Percentiles rank a stretch among this genome's conserved stretches.
Evolutionary conservation across 2,888 invertebrate genomes (phyloP).

Genomic region (Tipula lateralis): DNA sequence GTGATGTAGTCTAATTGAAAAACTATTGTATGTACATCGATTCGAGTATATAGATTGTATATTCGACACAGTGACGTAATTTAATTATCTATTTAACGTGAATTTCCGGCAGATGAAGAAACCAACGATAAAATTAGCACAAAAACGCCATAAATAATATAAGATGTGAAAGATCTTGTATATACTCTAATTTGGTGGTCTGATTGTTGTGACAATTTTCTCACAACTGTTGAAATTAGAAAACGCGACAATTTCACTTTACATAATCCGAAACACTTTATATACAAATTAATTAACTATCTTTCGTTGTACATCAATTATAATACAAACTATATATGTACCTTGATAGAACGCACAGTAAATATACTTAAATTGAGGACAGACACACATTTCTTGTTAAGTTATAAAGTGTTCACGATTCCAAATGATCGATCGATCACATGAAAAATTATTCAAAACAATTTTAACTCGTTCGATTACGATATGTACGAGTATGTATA

Average conservation of each 20-base stretch:
- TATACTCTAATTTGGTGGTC: neutral
- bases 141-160: neutral
- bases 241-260: neutral
- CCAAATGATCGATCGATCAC: conserved; percentile 24
- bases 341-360: neutral
- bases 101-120: neutral
- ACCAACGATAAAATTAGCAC: neutral
- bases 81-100: neutral
- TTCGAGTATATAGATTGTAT: neutral
- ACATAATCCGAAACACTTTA: neutral
- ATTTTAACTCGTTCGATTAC: conserved; percentile 11
- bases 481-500: neutral
- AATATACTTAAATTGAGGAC: neutral
- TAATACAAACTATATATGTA: neutral
- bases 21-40: neutral
- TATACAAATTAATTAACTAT: neutral
- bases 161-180: neutral
- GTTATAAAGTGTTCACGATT: neutral
- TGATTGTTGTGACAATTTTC: neutral
- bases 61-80: neutral
- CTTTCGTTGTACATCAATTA: neutral
- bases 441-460: neutral
- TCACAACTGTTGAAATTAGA: neutral
- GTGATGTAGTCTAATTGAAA: neutral
- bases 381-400: neutral